Evolutionary conservation across 2,888 invertebrate genomes (phyloP).

Genomic region (Amiota minor): DNA sequence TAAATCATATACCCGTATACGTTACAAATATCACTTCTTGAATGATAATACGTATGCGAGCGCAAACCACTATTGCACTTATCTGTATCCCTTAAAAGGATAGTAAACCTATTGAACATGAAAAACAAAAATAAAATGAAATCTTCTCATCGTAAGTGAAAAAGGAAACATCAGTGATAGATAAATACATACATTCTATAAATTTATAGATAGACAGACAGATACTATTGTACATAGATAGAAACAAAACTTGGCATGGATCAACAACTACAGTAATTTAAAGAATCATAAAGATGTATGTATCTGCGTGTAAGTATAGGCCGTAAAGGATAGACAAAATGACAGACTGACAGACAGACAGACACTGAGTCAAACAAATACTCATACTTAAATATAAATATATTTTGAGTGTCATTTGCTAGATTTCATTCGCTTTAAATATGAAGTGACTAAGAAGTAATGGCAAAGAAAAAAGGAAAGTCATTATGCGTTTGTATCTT

Average conservation of each 20-base stretch:
- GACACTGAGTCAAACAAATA: background rate
- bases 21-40: too few species aligned
- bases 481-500: background rate
- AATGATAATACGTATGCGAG: too few species aligned
- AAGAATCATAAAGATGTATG: too few species aligned
- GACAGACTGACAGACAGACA: background rate
- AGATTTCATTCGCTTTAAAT: background rate
- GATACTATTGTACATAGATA: too few species aligned
- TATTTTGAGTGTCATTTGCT: slow-evolving; percentile 6
- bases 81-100: too few species aligned
- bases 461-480: slow-evolving; percentile 11
- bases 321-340: background rate
- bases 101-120: too few species aligned
- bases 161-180: background rate
- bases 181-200: background rate
- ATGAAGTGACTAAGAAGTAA: background rate
- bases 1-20: too few species aligned
- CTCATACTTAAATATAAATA: background rate
- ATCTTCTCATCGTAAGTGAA: background rate
- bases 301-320: too few species aligned
- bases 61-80: too few species aligned
- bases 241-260: too few species aligned
- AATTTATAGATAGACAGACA: background rate
- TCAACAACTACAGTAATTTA: too few species aligned
- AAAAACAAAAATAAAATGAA: too few species aligned